Evolutionary conservation across 2,113 vertebrate genomes (phyloP), one percentile per base, ranked within the genome.

Genomic region (Phyllostomus discolor): DNA sequence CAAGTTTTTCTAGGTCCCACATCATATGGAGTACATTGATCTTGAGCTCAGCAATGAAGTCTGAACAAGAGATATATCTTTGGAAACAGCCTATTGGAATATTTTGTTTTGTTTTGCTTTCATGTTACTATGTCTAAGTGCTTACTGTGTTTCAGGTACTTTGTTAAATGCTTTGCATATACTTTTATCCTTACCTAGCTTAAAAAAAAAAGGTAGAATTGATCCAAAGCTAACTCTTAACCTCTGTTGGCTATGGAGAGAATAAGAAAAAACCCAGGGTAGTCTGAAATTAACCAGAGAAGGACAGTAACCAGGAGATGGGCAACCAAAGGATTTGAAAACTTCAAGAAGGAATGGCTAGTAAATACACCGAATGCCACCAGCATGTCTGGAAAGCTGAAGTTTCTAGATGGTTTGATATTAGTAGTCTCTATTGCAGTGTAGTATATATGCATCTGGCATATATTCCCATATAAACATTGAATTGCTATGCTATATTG

Each of bases 31-130:
- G 15, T 88, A 41, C 41, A 80, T 33, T 41, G 54, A 75, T 86
- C 54, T 70, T 80, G 41, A 87, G 26, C 84, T 88, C 43, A 94
- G 41, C 52, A 94, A 3, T 9, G 10, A 81, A 10, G 43, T 94
- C 66, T 64, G 41, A 88, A 33, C 52, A 87, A 52, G 33, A 64
- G 26, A 62, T 81, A 33, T 50, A 4, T 54, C 41, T 92, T 79
- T 57, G 59, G 62, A 93, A 88, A 87, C 35, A 64, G 69, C 54
- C 59, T 75, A 50, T 70, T 9, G 26, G 22, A 17, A 72, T 80
- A 72, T 93, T 88, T 94, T 88, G 33, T 80, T 88, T 59, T 70
- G 50, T 41, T 80, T 93, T 94, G 33, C 52, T 50, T 88, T 94
- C 88, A 62, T 72, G 41, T n/a, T 93, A 62, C 41, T 43, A 50